Evolutionary conservation across 1,140 invertebrate genomes (phyloP), one percentile per base, ranked within the genome.

Genomic region (Drosophila sproati): DNA sequence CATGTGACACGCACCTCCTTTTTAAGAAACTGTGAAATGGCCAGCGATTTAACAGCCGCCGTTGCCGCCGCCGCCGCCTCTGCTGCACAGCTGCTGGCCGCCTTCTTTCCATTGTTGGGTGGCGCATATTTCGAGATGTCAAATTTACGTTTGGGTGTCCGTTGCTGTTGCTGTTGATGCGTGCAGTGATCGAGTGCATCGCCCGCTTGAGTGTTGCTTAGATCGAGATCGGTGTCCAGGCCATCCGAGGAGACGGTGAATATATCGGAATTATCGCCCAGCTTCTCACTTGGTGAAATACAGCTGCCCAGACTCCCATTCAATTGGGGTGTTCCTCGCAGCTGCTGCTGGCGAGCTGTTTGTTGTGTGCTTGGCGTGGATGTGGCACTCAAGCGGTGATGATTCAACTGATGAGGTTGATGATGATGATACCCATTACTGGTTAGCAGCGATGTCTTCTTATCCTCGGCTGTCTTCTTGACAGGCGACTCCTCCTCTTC

Each of bases 211-310:
- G 74, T 86, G 32, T 92, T 92, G 52, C 91, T 92, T n/a, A 92
- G 37, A 74, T 92, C 91, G 47, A 92, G 54, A 75, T 92, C 91
- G 0, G 91, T 92, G 10, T 92, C 91, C 41, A 92, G 43, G 0
- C 91, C 91, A 77, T 92, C 91, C 0, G 91, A 92, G 0, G 91
- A 92, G 0, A 92, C 91, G 0, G 91, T 92, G 28, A 92, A 92
- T 34, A 92, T 92, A 56, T 92, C 91, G 0, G 91, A 92, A 61
- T 91, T 91, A 28, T 92, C 91, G 1, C 90, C 90, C 6, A 91
- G 48, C 8, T 92, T 92, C 45, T 92, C 91, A 47, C 87, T 92
- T 0, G 91, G 86, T 35, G 91, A 91, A 7, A 92, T 87, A 48
- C 91, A 92, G 35, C 91, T 92, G 3, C 85, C 91, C 5, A 92